Evolutionary conservation across 2,797 vertebrate species (phyloP).

Genomic region (Gambelia wislizenii): DNA sequence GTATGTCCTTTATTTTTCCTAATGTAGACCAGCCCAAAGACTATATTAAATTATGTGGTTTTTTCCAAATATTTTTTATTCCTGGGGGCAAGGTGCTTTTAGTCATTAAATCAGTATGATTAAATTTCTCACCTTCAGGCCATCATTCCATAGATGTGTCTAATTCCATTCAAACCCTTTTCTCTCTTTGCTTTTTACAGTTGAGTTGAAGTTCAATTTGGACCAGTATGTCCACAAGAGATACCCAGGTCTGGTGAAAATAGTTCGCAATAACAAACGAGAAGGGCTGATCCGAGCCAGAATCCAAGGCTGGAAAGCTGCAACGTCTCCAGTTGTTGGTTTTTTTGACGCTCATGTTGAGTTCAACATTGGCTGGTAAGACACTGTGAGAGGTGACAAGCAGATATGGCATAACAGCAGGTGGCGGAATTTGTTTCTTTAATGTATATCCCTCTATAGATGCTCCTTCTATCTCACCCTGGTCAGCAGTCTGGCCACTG

Average conservation of each 20-base stretch:
- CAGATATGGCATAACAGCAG: neutral
- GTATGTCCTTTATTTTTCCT: too few species aligned
- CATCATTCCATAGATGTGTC: neutral
- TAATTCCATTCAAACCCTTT: neutral
- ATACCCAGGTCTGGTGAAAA: conserved; percentile 95
- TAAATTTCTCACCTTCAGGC: neutral
- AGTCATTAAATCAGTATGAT: neutral
- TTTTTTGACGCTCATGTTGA: conserved; percentile 99
- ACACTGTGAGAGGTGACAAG: too few species aligned
- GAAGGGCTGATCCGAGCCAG: conserved; percentile 96
- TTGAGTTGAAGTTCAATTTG: conserved; percentile 95
- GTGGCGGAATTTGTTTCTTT: too few species aligned
- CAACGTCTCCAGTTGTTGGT: conserved; percentile 91
- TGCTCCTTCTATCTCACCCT: too few species aligned
- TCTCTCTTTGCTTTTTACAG: conserved; percentile 73
- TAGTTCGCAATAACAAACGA: conserved; percentile 92
- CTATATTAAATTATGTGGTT: neutral
- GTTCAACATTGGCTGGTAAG: conserved; percentile 96
- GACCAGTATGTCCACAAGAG: conserved; percentile 95
- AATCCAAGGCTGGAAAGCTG: conserved; percentile 96
- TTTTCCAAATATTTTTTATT: neutral
- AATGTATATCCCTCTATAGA: too few species aligned
- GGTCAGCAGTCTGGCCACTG: too few species aligned
- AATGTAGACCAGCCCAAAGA: too few species aligned
- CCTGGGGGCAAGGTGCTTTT: neutral